Evolutionary conservation across 2,797 vertebrate genomes (phyloP).

Genomic region (Anniella stebbinsi): DNA sequence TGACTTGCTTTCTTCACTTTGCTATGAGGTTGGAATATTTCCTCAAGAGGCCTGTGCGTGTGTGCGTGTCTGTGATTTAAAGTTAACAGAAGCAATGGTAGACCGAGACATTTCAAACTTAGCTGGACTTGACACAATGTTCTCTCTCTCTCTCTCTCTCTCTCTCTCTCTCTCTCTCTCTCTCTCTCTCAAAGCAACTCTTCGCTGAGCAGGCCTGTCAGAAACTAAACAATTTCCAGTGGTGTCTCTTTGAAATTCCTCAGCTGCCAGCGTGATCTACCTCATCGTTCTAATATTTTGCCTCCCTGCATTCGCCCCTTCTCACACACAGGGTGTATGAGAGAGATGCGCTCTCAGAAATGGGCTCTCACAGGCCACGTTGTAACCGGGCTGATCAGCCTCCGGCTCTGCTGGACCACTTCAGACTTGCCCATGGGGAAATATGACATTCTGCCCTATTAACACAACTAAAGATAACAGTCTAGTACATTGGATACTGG

Average conservation of each 20-base stretch:
- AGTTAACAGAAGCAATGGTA: constrained; percentile 44
- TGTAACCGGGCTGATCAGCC: not conserved
- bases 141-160: not conserved
- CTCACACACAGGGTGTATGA: constrained; percentile 42
- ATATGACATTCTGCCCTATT: constrained; percentile 19
- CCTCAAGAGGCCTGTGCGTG: constrained; percentile 68
- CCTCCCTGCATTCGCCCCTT: constrained; percentile 28
- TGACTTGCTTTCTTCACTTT: constrained; percentile 76
- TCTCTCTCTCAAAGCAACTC: constrained; percentile 1
- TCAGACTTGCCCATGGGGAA: not conserved
- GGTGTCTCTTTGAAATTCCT: constrained; percentile 70
- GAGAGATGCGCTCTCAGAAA: constrained; percentile 39
- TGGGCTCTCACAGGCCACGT: constrained; percentile 38
- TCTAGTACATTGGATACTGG: too few species aligned
- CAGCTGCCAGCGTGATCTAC: constrained; percentile 43
- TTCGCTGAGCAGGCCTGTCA: constrained; percentile 61
- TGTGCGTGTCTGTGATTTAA: constrained; percentile 51
- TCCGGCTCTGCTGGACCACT: not conserved
- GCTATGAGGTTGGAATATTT: constrained; percentile 74
- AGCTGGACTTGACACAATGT: constrained; percentile 53
- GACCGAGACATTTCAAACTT: constrained; percentile 72
- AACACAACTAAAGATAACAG: not conserved
- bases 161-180: too few species aligned
- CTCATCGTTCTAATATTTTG: constrained; percentile 58
- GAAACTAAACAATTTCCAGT: constrained; percentile 67